Conservation (phyloP, 2,888 invertebrate genomes). For the Netelia melanura region DNA sequence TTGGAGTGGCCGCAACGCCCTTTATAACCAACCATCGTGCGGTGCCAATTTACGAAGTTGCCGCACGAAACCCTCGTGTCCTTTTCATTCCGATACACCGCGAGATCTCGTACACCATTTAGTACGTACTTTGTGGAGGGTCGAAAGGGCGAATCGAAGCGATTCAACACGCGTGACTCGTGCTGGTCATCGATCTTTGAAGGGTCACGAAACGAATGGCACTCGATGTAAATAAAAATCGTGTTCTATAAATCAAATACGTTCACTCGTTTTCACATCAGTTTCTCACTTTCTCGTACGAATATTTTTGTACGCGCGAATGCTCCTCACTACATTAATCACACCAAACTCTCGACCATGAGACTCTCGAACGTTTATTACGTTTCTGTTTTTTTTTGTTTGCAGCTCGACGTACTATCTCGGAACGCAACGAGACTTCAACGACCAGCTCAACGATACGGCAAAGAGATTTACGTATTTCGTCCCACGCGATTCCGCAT, state of each 20-base stretch:
- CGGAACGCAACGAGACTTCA: slow-evolving; percentile 91
- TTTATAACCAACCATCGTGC: slow-evolving; percentile 21
- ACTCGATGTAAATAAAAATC: not conserved
- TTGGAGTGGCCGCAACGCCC: slow-evolving; percentile 19
- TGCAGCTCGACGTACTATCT: slow-evolving; percentile 92
- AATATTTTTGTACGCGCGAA: too few species aligned
- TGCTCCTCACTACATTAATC: not conserved
- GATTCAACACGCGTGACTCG: not conserved
- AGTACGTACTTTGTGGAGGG: slow-evolving; percentile 20
- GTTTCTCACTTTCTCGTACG: not conserved
- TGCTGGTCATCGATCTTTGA: slow-evolving; percentile 26
- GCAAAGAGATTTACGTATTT: slow-evolving; percentile 95
- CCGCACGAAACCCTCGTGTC: not conserved
- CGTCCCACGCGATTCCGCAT: slow-evolving; percentile 95
- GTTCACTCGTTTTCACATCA: slow-evolving; percentile 18
- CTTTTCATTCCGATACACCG: not conserved
- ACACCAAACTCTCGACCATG: not conserved
- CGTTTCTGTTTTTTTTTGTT: slow-evolving; percentile 69
- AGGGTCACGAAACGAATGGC: not conserved
- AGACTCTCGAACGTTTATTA: not conserved
- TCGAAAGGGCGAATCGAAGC: slow-evolving; percentile 13
- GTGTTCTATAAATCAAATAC: not conserved
- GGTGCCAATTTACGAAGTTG: slow-evolving; percentile 36
- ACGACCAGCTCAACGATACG: slow-evolving; percentile 91
- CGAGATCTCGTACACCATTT: slow-evolving; percentile 11